Evolutionary conservation across 1,140 invertebrate species (phyloP), one percentile per base, ranked within the genome.

Genomic region (Drosophila auraria): DNA sequence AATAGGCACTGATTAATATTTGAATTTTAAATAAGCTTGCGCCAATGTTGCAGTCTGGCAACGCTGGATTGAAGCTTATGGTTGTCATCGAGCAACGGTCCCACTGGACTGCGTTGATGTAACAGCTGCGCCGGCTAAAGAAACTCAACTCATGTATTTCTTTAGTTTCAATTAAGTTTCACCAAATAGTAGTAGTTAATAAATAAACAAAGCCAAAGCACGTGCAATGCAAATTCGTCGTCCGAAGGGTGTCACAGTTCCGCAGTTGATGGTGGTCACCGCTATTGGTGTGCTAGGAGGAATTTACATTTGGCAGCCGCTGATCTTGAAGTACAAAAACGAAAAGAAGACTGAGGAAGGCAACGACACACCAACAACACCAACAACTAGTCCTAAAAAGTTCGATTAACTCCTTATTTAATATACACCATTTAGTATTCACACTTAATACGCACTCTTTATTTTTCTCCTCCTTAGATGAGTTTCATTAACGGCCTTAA

Each of bases 141-240:
- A 53, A 69, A 44, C n/a, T 33, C 5, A 61, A 56, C n/a, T 36
- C 30, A 57, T 57, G 51, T 15, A 77, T 50, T 77, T 78, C 12
- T 27, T 42, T 56, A 56, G 53, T 57, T 57, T 40, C 20, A 57
- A 40, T 40, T 15, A 56, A 56, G 5, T 20, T 23, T 36, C 36
- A 14, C 12, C 4, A 38, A 38, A 38, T 40, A 40, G 2, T 11
- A 40, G 14, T 30, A 38, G n/a, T 12, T 38, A 54, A 12, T 70
- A 69, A 57, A 5, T 49, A 76, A 25, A 11, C 27, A 14, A 15
- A 49, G 11, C 27, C 27, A 6, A 42, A 38, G 36, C 1, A 30
- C 58, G 45, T 84, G 83, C 51, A 56, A 93, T 93, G 93, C 91
- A 90, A 84, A 93, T 93, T 68, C 93, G 93, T 75, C 90, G 93